Base-by-base conservation (phyloP, 2,797 vertebrate genomes). In the Astyanax mexicanus region DNA sequence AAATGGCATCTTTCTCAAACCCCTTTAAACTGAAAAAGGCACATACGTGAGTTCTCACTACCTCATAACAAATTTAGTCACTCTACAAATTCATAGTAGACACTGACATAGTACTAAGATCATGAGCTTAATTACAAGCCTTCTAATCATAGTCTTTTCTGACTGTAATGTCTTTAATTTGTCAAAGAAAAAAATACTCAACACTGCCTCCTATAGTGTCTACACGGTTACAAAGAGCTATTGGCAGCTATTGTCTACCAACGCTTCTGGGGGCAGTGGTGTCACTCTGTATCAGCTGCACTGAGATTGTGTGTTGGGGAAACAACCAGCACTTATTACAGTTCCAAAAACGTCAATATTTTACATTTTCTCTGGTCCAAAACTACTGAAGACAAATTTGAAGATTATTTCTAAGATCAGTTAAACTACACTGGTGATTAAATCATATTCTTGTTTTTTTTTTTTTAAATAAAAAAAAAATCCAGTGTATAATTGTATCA, bases 131-230 rank as follows among this genome's bases (percentile, higher is more conserved):
- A 32, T 32, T 32, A 32, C 5, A 32, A 2, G 5, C 3, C 17
- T 9, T 11, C 32, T 25, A 15, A 37, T 37, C 9, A 61, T 11
- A 37, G 7, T 17, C 3, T 60, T 9, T 1, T 60, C 19, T 8
- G n/a, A n/a, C 13, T 58, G 19, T 40, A 21, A 19, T 42, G 61
- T 25, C 10, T 44, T 49, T 13, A 66, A 64, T 23, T 64, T 44
- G 11, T 12, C 1, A 64, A 44, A 23, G 11, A 25, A 62, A 62
- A 0, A 27, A n/a, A 58, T 49, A 19, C 64, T 54, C 55, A 62
- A 54, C 29, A 45, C 19, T 35, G 55, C 25, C 54, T 47, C 54
- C 19, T 62, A 15, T 68, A 54, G 64, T 54, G 35, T 54, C 9
- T 61, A 49, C 57, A 4, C 45, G 5, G 47, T 42, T 38, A 47